Percentiles rank a stretch among this genome's conserved stretches.
Conservation (phyloP, 2,113 vertebrate genomes). For the Andinoacara biseriatus region DNA sequence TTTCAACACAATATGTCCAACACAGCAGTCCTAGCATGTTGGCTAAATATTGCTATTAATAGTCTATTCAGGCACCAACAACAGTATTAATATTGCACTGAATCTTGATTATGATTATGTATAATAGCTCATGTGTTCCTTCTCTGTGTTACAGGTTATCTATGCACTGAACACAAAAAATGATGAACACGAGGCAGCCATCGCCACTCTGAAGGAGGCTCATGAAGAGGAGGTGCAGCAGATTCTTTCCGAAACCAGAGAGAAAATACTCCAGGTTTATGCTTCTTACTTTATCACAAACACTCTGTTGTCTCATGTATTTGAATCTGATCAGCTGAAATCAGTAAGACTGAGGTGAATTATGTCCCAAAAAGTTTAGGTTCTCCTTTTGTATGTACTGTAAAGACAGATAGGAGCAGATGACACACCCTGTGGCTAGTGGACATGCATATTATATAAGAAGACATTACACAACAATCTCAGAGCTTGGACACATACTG, state of each 20-base stretch:
- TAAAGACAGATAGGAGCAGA: not conserved
- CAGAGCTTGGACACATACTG: not conserved
- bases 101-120: constrained; percentile 16
- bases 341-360: not conserved
- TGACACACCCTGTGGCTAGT: not conserved
- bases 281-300: not conserved
- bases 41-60: not conserved
- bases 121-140: not conserved
- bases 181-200: constrained; percentile 95
- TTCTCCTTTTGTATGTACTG: not conserved
- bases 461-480: not conserved
- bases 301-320: not conserved
- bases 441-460: not conserved
- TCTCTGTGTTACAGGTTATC: constrained; percentile 86
- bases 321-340: not conserved
- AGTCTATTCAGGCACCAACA: not conserved
- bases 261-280: constrained; percentile 87
- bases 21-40: not conserved
- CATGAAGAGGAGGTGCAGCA: constrained; percentile 99
- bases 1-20: not conserved
- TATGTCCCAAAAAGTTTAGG: no score
- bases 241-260: constrained; percentile 95
- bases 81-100: not conserved
- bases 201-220: constrained; percentile 97
- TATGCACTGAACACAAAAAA: constrained; percentile 99